Percentiles rank a stretch among this genome's conserved stretches.
Evolutionary conservation across 1,140 invertebrate species (phyloP).

Genomic region (Theocolax elegans): DNA sequence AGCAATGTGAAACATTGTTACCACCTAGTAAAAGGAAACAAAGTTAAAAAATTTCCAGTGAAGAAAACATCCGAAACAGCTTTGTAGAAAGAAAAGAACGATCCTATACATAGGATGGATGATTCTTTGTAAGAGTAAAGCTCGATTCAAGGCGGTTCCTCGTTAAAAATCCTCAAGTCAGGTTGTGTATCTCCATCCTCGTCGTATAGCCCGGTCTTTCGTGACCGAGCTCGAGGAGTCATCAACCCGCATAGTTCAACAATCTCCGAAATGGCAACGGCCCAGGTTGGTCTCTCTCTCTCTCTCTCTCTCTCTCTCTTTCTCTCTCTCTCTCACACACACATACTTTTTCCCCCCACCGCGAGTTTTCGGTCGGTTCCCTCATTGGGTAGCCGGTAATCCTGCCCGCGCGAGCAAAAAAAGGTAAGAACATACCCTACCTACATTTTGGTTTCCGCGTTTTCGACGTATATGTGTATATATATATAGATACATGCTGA

Average conservation of each 20-base stretch:
- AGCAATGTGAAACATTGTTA: too few relatives aligned
- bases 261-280: constrained; percentile 49
- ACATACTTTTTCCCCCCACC: neutral
- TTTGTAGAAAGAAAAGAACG: too few relatives aligned
- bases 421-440: constrained; percentile 7
- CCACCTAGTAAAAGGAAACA: too few relatives aligned
- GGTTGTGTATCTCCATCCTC: neutral
- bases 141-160: constrained; percentile 21
- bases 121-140: too few relatives aligned
- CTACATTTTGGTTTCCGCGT: constrained; percentile 28
- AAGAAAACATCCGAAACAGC: too few relatives aligned
- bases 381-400: constrained; percentile 3
- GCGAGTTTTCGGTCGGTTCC: constrained; percentile 21
- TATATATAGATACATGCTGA: too few relatives aligned
- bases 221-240: too few relatives aligned
- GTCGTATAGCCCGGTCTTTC: neutral
- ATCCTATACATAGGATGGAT: too few relatives aligned
- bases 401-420: neutral
- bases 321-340: neutral
- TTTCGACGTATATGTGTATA: too few relatives aligned
- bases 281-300: neutral
- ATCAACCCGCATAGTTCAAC: constrained; percentile 48
- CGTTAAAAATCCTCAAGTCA: constrained; percentile 27
- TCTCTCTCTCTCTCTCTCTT: neutral
- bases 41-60: too few relatives aligned